These are phyloP conservation scores for Todus mexicanus DNA, from an alignment of 2,797 vertebrate species.

Conservation along the genomic window DNA sequence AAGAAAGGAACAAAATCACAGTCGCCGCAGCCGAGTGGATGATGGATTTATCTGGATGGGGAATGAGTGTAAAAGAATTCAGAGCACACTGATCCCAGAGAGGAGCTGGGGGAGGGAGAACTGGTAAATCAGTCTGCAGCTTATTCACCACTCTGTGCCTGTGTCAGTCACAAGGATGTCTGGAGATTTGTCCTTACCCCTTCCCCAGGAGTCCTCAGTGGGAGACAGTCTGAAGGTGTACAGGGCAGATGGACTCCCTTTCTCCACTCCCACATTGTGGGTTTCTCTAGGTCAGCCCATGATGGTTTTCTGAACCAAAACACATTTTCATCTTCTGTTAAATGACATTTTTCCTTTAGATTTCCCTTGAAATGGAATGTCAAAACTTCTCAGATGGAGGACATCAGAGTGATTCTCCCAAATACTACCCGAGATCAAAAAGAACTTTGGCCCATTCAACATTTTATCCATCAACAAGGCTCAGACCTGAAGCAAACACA, in stretches of 20 bases:
- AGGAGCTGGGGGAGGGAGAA: neutral
- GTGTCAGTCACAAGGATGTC: neutral
- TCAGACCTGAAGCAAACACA: neutral
- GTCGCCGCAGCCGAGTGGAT: neutral
- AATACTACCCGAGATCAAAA: neutral
- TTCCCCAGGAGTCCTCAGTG: neutral
- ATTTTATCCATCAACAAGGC: neutral
- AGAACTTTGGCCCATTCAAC: neutral
- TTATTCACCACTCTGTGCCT: neutral
- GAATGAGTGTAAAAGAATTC: neutral
- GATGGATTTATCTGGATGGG: slow-evolving; percentile 45
- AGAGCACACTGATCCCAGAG: neutral
- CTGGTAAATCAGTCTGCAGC: neutral
- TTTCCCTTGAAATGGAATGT: neutral
- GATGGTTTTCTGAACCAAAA: neutral
- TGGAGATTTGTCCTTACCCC: neutral
- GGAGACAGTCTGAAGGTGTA: neutral
- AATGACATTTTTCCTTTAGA: neutral
- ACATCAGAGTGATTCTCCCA: neutral
- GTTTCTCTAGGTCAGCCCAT: neutral
- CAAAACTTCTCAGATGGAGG: neutral
- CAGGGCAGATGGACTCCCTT: neutral
- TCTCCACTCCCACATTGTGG: neutral
- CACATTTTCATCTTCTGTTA: neutral
- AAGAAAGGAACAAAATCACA: neutral